A percentile compares a stretch with the other conserved stretches of the same genome.
phyloP scores from a whole-genome alignment of 2,113 vertebrate species.

The Platysternon megacephalum region DNA sequence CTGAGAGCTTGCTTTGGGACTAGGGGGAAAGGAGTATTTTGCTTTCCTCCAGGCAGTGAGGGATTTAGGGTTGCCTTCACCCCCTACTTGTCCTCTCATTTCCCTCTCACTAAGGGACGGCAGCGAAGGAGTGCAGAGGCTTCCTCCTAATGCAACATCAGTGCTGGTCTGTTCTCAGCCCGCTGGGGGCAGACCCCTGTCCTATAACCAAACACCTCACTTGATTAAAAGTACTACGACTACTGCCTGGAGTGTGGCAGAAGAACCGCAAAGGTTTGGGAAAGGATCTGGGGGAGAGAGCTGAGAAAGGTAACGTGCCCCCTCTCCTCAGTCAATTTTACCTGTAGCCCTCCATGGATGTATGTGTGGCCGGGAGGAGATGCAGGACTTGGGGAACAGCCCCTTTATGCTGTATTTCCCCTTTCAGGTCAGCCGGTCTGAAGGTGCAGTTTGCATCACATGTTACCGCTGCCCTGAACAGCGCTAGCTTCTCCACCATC shows the following conservation, averaged over 20 bases:
- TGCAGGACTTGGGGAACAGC: not conserved
- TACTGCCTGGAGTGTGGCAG: not conserved
- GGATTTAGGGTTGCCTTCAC: not conserved
- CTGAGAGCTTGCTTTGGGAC: not conserved
- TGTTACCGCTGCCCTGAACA: not conserved
- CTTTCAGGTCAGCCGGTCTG: not conserved
- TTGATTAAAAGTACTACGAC: not conserved
- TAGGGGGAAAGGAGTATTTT: not conserved
- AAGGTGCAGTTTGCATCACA: not conserved
- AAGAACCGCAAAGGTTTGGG: not conserved
- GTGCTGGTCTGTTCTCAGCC: not conserved
- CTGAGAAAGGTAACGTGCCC: not conserved
- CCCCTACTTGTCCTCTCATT: not conserved
- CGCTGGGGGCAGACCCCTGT: not conserved
- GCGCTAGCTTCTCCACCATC: not conserved
- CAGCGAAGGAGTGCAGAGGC: not conserved
- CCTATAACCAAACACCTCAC: not conserved
- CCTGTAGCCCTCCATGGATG: not conserved
- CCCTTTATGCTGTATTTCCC: not conserved
- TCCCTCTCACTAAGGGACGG: not conserved
- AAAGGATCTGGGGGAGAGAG: not conserved
- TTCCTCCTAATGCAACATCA: not conserved
- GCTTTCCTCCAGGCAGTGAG: not conserved
- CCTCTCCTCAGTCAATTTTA: not conserved
- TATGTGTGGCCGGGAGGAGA: not conserved